A percentile compares a stretch with the other conserved stretches of the same genome.
Evolutionary conservation across 2,888 invertebrate genomes (phyloP).

Genomic region (Ormyrus rosae): DNA sequence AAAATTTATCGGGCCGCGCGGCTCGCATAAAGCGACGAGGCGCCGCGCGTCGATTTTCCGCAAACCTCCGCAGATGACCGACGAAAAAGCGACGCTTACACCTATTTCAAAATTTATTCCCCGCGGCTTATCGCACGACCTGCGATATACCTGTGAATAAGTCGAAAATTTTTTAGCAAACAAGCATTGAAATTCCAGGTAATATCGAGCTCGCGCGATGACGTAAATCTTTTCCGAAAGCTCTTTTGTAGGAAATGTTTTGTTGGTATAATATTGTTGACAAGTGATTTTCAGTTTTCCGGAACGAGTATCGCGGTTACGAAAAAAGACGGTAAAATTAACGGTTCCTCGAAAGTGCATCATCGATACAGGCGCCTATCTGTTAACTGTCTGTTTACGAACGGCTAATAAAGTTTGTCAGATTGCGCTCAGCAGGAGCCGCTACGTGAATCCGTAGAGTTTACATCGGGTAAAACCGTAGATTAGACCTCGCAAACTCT

Average conservation of each 20-base stretch:
- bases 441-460: constrained; percentile 16
- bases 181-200: too few species aligned
- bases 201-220: too few species aligned
- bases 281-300: neutral
- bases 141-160: too few species aligned
- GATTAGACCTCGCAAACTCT: neutral
- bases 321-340: neutral
- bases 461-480: constrained; percentile 29
- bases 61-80: neutral
- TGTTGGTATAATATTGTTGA: too few species aligned
- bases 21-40: too few species aligned
- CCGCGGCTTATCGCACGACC: too few species aligned
- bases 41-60: constrained; percentile 7
- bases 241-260: too few species aligned
- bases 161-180: too few species aligned
- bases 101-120: too few species aligned
- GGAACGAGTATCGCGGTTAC: neutral
- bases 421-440: constrained; percentile 12
- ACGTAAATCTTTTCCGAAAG: too few species aligned
- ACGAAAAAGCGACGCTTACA: too few species aligned
- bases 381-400: constrained; percentile 13
- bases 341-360: neutral
- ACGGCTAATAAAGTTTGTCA: constrained; percentile 31
- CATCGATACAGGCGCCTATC: neutral
- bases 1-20: constrained; percentile 7